Conservation (phyloP, 2,888 invertebrate species). For the Idaea biselata region DNA sequence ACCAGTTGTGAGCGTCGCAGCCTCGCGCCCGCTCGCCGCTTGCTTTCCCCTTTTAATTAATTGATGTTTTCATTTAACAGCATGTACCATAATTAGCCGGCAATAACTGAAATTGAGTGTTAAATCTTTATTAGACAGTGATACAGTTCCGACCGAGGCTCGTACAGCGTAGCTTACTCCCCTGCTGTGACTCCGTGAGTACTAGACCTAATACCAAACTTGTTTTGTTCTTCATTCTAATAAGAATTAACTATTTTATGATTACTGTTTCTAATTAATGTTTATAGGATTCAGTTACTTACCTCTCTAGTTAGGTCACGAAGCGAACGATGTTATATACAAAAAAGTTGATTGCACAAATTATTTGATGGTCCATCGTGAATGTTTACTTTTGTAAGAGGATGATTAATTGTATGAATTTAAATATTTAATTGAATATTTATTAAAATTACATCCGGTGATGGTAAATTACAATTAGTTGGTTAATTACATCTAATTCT, state of each 20-base stretch:
- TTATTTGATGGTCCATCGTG: slow-evolving; percentile 1
- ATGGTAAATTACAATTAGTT: neutral
- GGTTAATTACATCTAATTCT: neutral
- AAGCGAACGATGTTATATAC: neutral
- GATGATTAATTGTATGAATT: neutral
- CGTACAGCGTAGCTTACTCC: slow-evolving; percentile 14
- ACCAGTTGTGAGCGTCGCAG: slow-evolving; percentile 75
- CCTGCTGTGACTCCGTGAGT: slow-evolving; percentile 31
- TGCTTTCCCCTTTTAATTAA: slow-evolving; percentile 75
- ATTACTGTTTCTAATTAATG: slow-evolving; percentile 5
- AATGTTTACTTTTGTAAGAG: neutral
- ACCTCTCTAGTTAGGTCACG: neutral
- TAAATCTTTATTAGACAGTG: slow-evolving; percentile 61
- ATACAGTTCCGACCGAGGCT: slow-evolving; percentile 30
- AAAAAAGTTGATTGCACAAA: neutral
- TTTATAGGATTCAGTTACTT: neutral
- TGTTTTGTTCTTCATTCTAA: slow-evolving; percentile 24
- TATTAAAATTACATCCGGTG: neutral
- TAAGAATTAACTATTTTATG: slow-evolving; percentile 10
- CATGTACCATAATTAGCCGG: slow-evolving; percentile 70
- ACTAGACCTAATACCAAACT: slow-evolving; percentile 22
- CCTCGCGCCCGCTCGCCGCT: slow-evolving; percentile 74
- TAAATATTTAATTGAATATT: neutral
- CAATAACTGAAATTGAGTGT: slow-evolving; percentile 68
- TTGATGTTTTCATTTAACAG: slow-evolving; percentile 78